Percentiles rank a stretch among this genome's conserved stretches.
These are phyloP conservation scores for Agrilus mali DNA, from an alignment of 2,888 invertebrate genomes.

Conservation along the genomic window DNA sequence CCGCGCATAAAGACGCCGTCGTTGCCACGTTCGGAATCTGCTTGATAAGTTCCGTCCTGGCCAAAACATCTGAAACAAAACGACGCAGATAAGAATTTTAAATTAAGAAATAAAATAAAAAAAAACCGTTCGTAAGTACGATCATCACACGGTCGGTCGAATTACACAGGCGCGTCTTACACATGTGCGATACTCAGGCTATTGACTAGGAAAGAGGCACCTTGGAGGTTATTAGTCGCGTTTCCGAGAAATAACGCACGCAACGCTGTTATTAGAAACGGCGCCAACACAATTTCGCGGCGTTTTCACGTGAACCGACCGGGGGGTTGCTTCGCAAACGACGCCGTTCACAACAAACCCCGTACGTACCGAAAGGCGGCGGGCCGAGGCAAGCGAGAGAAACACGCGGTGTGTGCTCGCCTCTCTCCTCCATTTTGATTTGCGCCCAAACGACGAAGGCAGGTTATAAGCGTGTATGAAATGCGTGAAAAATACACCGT, in stretches of 20 bases:
- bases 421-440: constrained; percentile 35
- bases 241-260: too few relatives aligned
- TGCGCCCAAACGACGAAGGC: constrained; percentile 26
- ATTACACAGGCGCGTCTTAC: too few relatives aligned
- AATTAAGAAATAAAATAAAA: constrained; percentile 6
- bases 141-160: constrained; percentile 1
- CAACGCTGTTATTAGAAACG: too few relatives aligned
- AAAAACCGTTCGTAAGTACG: constrained; percentile 5
- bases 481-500: too few relatives aligned
- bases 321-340: too few relatives aligned
- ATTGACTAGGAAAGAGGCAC: too few relatives aligned
- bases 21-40: constrained; percentile 53
- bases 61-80: constrained; percentile 41
- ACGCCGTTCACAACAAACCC: too few relatives aligned
- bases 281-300: too few relatives aligned
- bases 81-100: too few relatives aligned
- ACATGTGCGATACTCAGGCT: too few relatives aligned
- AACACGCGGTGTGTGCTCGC: constrained; percentile 21
- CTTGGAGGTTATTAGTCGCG: too few relatives aligned
- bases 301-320: too few relatives aligned
- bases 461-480: constrained; percentile 22
- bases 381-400: constrained; percentile 15
- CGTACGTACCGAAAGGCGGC: neutral
- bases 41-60: constrained; percentile 50
- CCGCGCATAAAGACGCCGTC: constrained; percentile 40